Base-by-base conservation (phyloP, 35 echinoderm and acorn worm genomes). In the Antedon bifida region DNA sequence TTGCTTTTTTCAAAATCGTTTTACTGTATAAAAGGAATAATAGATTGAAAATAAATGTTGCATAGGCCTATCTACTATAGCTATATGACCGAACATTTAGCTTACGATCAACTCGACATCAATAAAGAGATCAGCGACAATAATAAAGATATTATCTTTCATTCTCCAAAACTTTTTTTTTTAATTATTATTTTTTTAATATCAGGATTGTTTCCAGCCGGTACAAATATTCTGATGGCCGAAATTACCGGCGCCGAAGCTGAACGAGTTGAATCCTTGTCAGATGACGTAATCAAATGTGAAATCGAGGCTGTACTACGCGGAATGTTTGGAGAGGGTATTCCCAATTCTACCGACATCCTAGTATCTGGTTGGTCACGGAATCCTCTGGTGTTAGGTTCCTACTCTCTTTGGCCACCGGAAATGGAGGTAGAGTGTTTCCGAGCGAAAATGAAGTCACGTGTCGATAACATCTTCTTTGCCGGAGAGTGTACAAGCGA, bases 401-500 rank as follows among this genome's bases (percentile, higher is more conserved):
- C 87, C 5, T 89, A 83, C 38, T 46, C 80, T 39, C 73, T 76
- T 28, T 79, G 81, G 35, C 81, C 87, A 36, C 36, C 31, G 35
- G 87, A 89, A 78, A 36, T 89, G 17, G 31, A 35, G 10, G 32
- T 4, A 28, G 74, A 89, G 26, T 83, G 74, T 35, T 31, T 77
- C 36, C n/a, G n/a, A n/a, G 34, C 13, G 3, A 77, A 75, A 13
- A 74, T 89, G 31, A 31, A 89, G 74, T 39, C 81, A 32, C 56
- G 81, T 29, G 87, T 89, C 1, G 74, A 73, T 34, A 81, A 38
- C 28, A 34, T 89, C 11, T 89, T 83, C 36, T 89, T 89, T 55
- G 87, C 81, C 19, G 87, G 87, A n/a, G 87, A 89, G 56, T 75
- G 23, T 0, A 89, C 87, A 1, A 36, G 34, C 30, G 36, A 31